Evolutionary conservation across 2,797 vertebrate genomes (phyloP).

Genomic region (Apodemus agrarius): DNA sequence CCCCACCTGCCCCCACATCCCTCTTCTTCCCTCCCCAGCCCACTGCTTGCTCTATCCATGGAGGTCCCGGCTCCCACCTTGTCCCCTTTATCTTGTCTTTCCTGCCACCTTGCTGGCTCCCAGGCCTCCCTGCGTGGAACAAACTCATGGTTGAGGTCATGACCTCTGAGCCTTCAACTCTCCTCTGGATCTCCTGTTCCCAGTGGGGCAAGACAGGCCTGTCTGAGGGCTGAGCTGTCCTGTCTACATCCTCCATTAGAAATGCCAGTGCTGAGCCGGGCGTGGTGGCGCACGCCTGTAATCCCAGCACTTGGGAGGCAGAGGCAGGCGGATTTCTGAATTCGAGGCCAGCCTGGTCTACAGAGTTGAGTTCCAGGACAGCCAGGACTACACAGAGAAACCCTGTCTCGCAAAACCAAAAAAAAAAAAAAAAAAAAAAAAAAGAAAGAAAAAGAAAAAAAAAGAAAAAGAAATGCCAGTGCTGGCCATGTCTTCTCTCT

Average conservation of each 20-base stretch:
- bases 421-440: too few relatives aligned
- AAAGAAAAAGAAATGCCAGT: neutral
- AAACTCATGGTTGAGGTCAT: neutral
- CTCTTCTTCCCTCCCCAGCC: neutral
- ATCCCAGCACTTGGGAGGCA: too few relatives aligned
- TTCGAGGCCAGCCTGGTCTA: too few relatives aligned
- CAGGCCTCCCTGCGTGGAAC: neutral
- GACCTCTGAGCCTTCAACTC: neutral
- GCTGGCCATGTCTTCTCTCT: neutral
- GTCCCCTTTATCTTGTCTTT: neutral
- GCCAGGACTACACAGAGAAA: too few relatives aligned
- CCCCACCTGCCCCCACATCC: neutral
- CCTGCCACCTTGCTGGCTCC: neutral
- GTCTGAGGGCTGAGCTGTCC: neutral
- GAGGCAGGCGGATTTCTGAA: too few relatives aligned
- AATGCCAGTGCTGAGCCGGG: neutral
- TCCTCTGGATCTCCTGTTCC: neutral
- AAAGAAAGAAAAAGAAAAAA: too few relatives aligned
- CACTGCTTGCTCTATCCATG: neutral
- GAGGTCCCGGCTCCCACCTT: neutral
- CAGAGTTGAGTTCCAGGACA: too few relatives aligned
- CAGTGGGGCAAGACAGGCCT: neutral
- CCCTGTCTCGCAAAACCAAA: too few relatives aligned
- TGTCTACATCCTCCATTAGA: neutral
- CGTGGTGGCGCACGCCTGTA: too few relatives aligned